Percentiles rank a stretch among this genome's conserved stretches.
Conservation (phyloP, 2,888 invertebrate species). For the Drosophila testacea region DNA sequence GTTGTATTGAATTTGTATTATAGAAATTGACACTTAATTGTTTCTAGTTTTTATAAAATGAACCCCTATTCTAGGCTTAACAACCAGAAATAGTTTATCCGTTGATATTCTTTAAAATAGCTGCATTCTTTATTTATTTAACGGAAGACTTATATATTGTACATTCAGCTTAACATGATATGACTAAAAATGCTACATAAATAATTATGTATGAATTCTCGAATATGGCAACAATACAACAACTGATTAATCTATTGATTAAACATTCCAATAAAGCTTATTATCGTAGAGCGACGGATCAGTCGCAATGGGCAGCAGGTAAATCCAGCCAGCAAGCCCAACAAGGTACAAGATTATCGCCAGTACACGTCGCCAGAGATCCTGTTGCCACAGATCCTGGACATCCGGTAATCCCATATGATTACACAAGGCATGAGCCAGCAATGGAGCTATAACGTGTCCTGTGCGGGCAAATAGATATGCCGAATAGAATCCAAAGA, state of each 20-base stretch:
- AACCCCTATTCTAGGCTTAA: too few relatives aligned
- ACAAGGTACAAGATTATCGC: slow-evolving; percentile 89
- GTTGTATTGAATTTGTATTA: too few relatives aligned
- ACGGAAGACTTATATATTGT: slow-evolving; percentile 60
- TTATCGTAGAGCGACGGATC: slow-evolving; percentile 88
- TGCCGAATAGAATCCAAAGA: slow-evolving; percentile 98
- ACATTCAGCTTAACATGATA: slow-evolving; percentile 47
- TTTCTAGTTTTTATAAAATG: too few relatives aligned
- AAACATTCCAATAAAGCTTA: slow-evolving; percentile 86
- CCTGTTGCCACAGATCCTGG: slow-evolving; percentile 88
- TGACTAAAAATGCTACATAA: slow-evolving; percentile 43
- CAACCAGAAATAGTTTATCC: not conserved
- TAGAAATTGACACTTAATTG: too few relatives aligned
- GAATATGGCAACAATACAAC: slow-evolving; percentile 59
- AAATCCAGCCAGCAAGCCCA: slow-evolving; percentile 92
- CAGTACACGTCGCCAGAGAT: slow-evolving; percentile 87
- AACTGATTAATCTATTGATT: slow-evolving; percentile 4
- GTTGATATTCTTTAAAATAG: slow-evolving; percentile 14
- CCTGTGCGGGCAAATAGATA: slow-evolving; percentile 95
- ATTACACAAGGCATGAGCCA: slow-evolving; percentile 97
- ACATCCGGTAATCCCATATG: slow-evolving; percentile 98
- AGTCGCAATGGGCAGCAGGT: slow-evolving; percentile 91
- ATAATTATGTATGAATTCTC: slow-evolving; percentile 24
- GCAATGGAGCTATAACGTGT: slow-evolving; percentile 94
- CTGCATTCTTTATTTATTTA: slow-evolving; percentile 24